These are phyloP conservation scores for Taphrorychus bicolor DNA, from an alignment of 2,888 invertebrate species.

Conservation along the genomic window DNA sequence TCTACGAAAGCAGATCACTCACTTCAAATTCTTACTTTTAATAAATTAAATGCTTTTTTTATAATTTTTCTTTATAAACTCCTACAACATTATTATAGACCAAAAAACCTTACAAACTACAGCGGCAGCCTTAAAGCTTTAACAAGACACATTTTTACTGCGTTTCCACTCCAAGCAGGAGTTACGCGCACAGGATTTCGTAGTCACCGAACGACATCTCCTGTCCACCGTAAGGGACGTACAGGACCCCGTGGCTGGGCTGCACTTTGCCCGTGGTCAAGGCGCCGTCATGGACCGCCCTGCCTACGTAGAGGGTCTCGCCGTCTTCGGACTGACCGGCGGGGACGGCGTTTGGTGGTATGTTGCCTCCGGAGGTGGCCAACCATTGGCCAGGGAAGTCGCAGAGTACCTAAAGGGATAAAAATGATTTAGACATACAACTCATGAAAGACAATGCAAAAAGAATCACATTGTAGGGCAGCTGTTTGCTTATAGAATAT, in stretches of 20 bases:
- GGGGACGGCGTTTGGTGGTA: conserved; percentile 75
- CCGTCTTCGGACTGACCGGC: conserved; percentile 78
- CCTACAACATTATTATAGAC: too few species aligned
- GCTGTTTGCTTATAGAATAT: too few species aligned
- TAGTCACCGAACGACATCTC: conserved; percentile 83
- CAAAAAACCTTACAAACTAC: background rate
- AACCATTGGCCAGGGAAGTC: conserved; percentile 58
- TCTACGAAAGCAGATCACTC: too few species aligned
- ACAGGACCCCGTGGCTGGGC: conserved; percentile 74
- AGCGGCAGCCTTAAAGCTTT: background rate
- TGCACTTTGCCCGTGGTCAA: conserved; percentile 85
- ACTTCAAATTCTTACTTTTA: too few species aligned
- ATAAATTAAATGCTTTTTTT: background rate
- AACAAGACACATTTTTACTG: too few species aligned
- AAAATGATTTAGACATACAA: background rate
- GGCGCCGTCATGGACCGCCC: conserved; percentile 78
- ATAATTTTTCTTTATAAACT: background rate
- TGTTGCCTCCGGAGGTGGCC: conserved; percentile 62
- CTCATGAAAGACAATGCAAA: background rate
- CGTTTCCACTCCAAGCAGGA: too few species aligned
- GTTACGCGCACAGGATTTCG: conserved; percentile 68
- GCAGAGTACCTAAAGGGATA: conserved; percentile 47
- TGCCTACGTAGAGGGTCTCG: conserved; percentile 80
- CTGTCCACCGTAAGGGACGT: conserved; percentile 83
- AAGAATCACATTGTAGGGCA: too few species aligned